Evolutionary conservation across 2,113 vertebrate genomes (phyloP), one percentile per base, ranked within the genome.

Genomic region (Perca schrenkii): DNA sequence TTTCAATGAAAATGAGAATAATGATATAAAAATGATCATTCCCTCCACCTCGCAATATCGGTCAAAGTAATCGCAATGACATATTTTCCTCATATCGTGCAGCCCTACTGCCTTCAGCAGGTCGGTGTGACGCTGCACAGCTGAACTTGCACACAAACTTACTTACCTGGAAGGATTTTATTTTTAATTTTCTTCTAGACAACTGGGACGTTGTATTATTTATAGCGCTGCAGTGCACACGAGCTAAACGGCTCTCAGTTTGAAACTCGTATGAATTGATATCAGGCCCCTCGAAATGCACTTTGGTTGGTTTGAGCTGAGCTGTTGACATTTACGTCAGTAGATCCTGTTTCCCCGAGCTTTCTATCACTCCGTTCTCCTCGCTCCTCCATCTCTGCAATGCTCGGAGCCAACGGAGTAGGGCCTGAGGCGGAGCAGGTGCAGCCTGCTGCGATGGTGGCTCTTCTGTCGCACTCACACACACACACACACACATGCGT

Each of bases 391-490:
- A 6, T 75, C 83, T 79, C 74, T 77, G 81, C 76, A 74, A 80
- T 80, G 65, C 64, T 82, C 52, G 43, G 2, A 70, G 88, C 86
- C 57, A 77, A 70, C 82, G 75, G 82, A 84, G 66, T 19, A 22
- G 50, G 63, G 82, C 91, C 89, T 67, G 58, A 69, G 92, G 88
- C 90, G 63, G 82, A 82, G 86, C 91, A 94, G 91, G 89, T 92
- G 90, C 82, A 86, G 84, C 88, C 90, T 86, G 85, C 84, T 88
- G 80, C 58, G 86, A 91, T 82, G 86, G 88, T 79, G 86, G 83
- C 78, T 87, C 84, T 65, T 77, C 57, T 76, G 73, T 76, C 77
- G 71, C 77, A 62, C 56, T 71, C 68, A 53, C 60, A 54, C 54
- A 13, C 54, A 10, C 11, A 22, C 11, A 22, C 17, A 40, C 46